Evolutionary conservation across 1,140 invertebrate genomes (phyloP), one percentile per base, ranked within the genome.

Genomic region (Drosophila sulfurigaster): DNA sequence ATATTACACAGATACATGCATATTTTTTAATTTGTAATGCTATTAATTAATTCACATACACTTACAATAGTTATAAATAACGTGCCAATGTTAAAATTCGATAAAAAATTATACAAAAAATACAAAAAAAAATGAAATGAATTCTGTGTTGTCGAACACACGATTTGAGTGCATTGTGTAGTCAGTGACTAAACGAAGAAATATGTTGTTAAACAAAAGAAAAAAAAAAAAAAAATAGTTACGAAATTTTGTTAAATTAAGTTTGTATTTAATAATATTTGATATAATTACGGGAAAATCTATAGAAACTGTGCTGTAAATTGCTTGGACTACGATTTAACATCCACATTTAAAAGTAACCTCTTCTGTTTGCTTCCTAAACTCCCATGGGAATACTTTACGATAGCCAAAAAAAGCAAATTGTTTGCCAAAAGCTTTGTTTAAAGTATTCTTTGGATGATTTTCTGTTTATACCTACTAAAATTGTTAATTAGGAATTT

Each of bases 81-180:
- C 73, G 83, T 87, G 83, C 83, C 83, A 87, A 87, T 87, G 83
- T 88, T 88, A 66, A 56, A 78, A 66, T 52, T 69, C 46, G 16
- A 64, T 54, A 49, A 75, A 81, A 82, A 69, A 51, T 68, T 77
- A 79, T 73, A 32, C 51, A 60, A 49, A 52, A 54, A 67, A 56
- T 43, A 16, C 70, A 49, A 51, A 57, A 46, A 16, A 49, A 56
- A 45, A 71, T 45, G 7, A 74, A 77, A 56, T 49, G 32, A 56
- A 68, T 30, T 58, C 38, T 64, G 41, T 78, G 51, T 59, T 41
- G 25, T 60, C 51, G 41, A 69, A 60, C 16, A 73, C 46, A 73
- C 59, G 7, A 46, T 70, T 82, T 73, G 75, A 63, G 71, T 64
- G 52, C 62, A 64, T 75, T 83, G 63, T 72, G 64, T 52, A 82